A percentile compares a stretch with the other conserved stretches of the same genome.
Evolutionary conservation across 1,140 invertebrate genomes (phyloP).

Genomic region (Acromyrmex echinatior): DNA sequence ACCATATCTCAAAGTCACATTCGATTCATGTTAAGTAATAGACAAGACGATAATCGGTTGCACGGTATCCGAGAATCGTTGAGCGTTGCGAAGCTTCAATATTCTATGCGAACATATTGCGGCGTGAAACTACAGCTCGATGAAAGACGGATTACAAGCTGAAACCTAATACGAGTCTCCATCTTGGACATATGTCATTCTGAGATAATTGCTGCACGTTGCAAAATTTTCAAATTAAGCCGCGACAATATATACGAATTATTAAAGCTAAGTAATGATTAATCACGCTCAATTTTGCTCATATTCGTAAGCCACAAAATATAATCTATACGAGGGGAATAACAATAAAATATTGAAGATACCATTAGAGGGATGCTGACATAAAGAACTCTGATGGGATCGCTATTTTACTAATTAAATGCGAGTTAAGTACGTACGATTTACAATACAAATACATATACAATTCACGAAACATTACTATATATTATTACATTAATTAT

Average conservation of each 20-base stretch:
- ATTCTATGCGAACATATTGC: slow-evolving; percentile 58
- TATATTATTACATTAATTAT: no score
- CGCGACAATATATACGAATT: not conserved
- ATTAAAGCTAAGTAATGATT: not conserved
- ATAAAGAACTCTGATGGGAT: no score
- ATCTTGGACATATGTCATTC: not conserved
- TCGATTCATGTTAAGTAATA: slow-evolving; percentile 24
- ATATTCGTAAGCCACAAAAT: not conserved
- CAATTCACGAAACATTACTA: no score
- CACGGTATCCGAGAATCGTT: slow-evolving; percentile 30
- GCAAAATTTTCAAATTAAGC: slow-evolving; percentile 28
- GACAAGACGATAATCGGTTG: slow-evolving; percentile 60
- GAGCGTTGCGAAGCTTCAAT: slow-evolving; percentile 20
- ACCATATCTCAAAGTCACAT: slow-evolving; percentile 67
- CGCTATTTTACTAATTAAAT: no score
- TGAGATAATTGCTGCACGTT: not conserved
- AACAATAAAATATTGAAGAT: not conserved
- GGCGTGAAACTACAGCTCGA: slow-evolving; percentile 43
- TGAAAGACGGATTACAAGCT: slow-evolving; percentile 63
- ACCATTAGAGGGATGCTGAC: not conserved
- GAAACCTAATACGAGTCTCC: slow-evolving; percentile 15
- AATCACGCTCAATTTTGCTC: no score
- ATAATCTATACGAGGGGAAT: not conserved
- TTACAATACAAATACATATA: no score
- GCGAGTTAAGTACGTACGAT: no score